Base-by-base conservation (phyloP, 2,797 vertebrate species). In the Natrix natrix region DNA sequence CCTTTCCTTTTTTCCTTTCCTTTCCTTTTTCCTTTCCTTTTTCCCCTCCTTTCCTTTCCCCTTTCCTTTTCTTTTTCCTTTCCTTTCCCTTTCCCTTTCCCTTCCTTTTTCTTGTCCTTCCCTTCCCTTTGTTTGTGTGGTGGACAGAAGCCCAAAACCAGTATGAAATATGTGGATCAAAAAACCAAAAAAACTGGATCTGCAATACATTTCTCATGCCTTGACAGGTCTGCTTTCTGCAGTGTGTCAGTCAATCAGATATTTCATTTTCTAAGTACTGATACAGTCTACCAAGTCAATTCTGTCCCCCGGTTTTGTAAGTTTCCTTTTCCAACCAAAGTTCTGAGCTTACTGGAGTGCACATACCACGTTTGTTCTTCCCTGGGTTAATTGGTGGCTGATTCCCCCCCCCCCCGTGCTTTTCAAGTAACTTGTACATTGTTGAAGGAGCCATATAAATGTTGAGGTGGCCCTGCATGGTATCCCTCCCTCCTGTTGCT, bases 1-100 rank as follows among this genome's bases (percentile, higher is more conserved):
- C 3, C 17, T 59, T 20, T 1, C 8, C 8, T 24, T 28, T 0
- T n/a, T n/a, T n/a, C n/a, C n/a, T n/a, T n/a, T n/a, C n/a, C n/a
- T n/a, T n/a, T n/a, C n/a, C n/a, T n/a, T n/a, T n/a, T n/a, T n/a
- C n/a, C n/a, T n/a, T n/a, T n/a, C n/a, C 8, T 10, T 61, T 26
- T 1, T 26, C 26, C 32, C 32, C 5, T 3, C n/a, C n/a, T n/a
- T n/a, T n/a, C n/a, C n/a, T n/a, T n/a, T 43, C 3, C 3, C 43
- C 43, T 43, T 43, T 26, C 24, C 26, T 8, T 26, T 10, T 2
- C 5, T 1, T 60, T 59, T 59, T 24, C 20, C 8, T 8, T 60
- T 7, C 5, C 17, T 59, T 59, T 2, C 13, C 16, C 16, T 17
- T 43, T 4, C 43, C 43, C 43, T 43, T 43, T 43, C 2, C 43